These are phyloP conservation scores for Thymallus thymallus DNA, from an alignment of 2,113 vertebrate genomes.

Conservation along the genomic window DNA sequence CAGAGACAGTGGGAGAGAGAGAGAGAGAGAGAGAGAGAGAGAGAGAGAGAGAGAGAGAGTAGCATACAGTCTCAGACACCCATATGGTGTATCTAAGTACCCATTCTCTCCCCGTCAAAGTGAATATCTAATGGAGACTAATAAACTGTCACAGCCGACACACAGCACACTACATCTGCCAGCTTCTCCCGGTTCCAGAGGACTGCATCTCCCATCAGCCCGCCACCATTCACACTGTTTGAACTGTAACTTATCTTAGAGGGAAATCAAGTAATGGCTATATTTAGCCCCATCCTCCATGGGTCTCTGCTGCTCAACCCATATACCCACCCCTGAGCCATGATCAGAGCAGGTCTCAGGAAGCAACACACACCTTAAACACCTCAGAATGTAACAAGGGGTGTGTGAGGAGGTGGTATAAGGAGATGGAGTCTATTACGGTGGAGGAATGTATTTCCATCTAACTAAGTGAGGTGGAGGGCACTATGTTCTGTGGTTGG, in stretches of 20 bases:
- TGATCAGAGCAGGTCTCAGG: conserved; percentile 28
- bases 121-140: conserved; percentile 69
- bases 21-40: too few relatives aligned
- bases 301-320: conserved; percentile 20
- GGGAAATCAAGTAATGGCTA: conserved; percentile 61
- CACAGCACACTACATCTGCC: conserved; percentile 53
- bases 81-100: conserved; percentile 37
- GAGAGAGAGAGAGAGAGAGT: too few relatives aligned
- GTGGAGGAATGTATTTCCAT: too few relatives aligned
- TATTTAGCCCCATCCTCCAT: conserved; percentile 51
- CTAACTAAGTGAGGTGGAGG: too few relatives aligned
- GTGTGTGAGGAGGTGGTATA: too few relatives aligned
- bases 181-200: conserved; percentile 47
- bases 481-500: too few relatives aligned
- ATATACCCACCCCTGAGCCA: not conserved
- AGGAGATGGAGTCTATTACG: too few relatives aligned
- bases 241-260: conserved; percentile 50
- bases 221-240: conserved; percentile 26
- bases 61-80: conserved; percentile 26
- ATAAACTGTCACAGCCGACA: conserved; percentile 62
- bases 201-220: not conserved
- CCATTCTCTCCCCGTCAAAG: conserved; percentile 51
- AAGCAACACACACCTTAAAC: conserved; percentile 51
- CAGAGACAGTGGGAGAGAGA: too few relatives aligned
- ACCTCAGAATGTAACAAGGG: conserved; percentile 32